Evolutionary conservation across 2,113 vertebrate species (phyloP).

Genomic region (Thalassoma bifasciatum): DNA sequence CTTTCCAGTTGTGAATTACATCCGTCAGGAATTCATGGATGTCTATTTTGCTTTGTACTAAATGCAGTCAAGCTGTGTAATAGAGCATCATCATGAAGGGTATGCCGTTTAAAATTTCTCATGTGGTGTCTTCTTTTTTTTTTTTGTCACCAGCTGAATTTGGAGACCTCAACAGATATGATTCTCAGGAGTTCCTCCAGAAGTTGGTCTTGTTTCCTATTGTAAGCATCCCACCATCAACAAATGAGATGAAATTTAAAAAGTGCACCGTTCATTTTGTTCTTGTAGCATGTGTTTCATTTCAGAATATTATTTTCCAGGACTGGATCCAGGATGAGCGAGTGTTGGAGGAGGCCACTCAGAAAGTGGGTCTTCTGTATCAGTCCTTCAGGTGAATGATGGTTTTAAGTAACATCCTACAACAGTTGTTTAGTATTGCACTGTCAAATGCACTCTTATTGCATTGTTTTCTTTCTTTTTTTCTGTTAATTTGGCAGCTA

Average conservation of each 20-base stretch:
- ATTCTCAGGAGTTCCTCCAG: constrained; percentile 97
- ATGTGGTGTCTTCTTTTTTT: neutral
- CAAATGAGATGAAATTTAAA: neutral
- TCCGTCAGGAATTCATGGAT: constrained; percentile 34
- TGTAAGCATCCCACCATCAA: constrained; percentile 82
- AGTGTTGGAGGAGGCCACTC: constrained; percentile 94
- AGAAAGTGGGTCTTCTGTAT: constrained; percentile 95
- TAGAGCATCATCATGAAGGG: neutral
- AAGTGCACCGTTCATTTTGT: neutral
- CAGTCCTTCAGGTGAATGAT: constrained; percentile 91
- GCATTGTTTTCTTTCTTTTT: neutral
- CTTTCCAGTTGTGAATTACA: constrained; percentile 36
- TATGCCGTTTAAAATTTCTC: neutral
- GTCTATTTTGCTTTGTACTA: constrained; percentile 33
- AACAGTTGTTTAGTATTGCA: neutral
- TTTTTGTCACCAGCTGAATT: constrained; percentile 89
- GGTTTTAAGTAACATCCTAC: neutral
- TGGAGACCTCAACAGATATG: constrained; percentile 96
- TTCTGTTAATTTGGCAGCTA: too few species aligned
- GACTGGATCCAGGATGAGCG: constrained; percentile 97
- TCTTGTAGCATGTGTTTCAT: neutral
- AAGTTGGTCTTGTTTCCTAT: constrained; percentile 97
- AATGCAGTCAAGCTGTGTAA: constrained; percentile 22
- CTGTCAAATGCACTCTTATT: neutral
- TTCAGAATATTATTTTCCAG: constrained; percentile 75